A percentile compares a stretch with the other conserved stretches of the same genome.
Conservation (phyloP, 2,113 vertebrate genomes). For the Heterotis niloticus region DNA sequence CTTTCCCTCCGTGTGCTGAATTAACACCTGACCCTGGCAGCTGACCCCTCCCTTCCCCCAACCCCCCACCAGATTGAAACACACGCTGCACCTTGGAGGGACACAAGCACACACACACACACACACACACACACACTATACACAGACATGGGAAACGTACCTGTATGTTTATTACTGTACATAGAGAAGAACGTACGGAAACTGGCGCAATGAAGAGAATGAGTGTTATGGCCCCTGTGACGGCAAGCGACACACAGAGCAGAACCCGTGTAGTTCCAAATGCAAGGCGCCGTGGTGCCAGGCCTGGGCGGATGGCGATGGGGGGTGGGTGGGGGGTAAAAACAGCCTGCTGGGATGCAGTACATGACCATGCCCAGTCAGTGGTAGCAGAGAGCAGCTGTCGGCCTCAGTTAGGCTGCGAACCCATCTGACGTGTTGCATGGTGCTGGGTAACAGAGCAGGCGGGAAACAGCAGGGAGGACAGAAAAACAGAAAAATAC, state of each 20-base stretch:
- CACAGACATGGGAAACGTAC: slow-evolving; percentile 7
- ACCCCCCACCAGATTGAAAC: slow-evolving; percentile 54
- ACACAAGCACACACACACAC: slow-evolving; percentile 39
- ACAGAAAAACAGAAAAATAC: slow-evolving; percentile 59
- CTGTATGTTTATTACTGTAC: no score
- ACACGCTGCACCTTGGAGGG: slow-evolving; percentile 48
- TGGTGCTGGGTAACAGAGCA: slow-evolving; percentile 36
- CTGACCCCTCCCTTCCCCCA: slow-evolving; percentile 51
- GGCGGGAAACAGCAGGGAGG: slow-evolving; percentile 44
- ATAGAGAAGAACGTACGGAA: background rate
- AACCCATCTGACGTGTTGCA: slow-evolving; percentile 51
- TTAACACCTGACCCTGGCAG: slow-evolving; percentile 58
- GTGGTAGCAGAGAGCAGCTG: slow-evolving; percentile 67
- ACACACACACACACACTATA: slow-evolving; percentile 34
- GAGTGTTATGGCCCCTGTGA: background rate
- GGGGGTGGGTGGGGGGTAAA: background rate
- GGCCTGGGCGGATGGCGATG: slow-evolving; percentile 24
- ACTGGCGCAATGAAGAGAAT: background rate
- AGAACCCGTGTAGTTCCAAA: background rate
- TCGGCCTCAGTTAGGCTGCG: slow-evolving; percentile 55
- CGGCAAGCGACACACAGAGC: background rate
- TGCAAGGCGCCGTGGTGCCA: background rate
- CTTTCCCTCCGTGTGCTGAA: slow-evolving; percentile 54
- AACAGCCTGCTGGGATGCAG: slow-evolving; percentile 39
- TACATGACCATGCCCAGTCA: slow-evolving; percentile 50